These are phyloP conservation scores for Pammene fasciana DNA, from an alignment of 2,888 invertebrate genomes.

Conservation along the genomic window DNA sequence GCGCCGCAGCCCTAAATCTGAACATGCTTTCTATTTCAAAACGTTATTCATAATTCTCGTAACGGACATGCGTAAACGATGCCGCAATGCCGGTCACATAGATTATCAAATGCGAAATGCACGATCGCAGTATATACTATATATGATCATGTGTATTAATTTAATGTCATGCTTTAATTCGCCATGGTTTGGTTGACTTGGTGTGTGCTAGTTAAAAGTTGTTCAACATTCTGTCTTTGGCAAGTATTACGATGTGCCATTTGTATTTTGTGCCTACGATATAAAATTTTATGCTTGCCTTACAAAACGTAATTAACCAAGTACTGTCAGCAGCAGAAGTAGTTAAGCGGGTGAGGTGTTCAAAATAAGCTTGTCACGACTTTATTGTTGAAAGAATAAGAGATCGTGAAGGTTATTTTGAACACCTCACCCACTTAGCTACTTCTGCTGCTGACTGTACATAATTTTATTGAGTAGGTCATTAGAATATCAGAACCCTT, in stretches of 20 bases:
- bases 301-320: no score
- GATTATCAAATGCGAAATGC: constrained; percentile 26
- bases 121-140: background rate
- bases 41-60: constrained; percentile 41
- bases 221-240: background rate
- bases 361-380: no score
- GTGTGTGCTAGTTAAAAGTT: background rate
- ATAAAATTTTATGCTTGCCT: no score
- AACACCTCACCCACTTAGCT: no score
- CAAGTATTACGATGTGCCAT: background rate
- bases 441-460: no score
- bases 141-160: background rate
- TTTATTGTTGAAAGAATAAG: no score
- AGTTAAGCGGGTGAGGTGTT: no score
- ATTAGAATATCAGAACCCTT: no score
- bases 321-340: no score
- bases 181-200: background rate
- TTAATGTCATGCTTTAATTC: constrained; percentile 4
- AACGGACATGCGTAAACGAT: constrained; percentile 33
- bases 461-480: no score
- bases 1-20: constrained; percentile 29
- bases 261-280: no score
- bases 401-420: no score
- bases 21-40: constrained; percentile 41
- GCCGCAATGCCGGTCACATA: constrained; percentile 28